phyloP scores from a whole-genome alignment of 92 coral and sea anemone species.

The Virgularia gustaviana region DNA sequence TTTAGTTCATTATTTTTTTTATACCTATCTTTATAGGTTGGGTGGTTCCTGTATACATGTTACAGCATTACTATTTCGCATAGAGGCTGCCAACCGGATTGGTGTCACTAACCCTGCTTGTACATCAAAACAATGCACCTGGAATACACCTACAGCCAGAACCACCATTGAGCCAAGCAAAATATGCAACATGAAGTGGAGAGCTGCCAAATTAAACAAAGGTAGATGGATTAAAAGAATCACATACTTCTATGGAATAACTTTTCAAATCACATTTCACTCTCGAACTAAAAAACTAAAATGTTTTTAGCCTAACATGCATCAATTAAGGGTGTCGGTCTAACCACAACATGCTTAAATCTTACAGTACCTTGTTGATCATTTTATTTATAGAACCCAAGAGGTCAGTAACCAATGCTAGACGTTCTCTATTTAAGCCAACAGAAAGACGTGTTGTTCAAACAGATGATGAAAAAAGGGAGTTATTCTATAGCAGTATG shows the following conservation, averaged over 20 bases:
- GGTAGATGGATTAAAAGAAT: too few relatives aligned
- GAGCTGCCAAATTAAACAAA: slow-evolving; percentile 61
- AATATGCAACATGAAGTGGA: slow-evolving; percentile 56
- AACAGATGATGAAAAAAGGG: slow-evolving; percentile 20
- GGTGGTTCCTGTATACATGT: slow-evolving; percentile 40
- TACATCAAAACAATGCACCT: slow-evolving; percentile 24
- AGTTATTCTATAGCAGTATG: slow-evolving; percentile 20
- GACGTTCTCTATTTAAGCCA: slow-evolving; percentile 45
- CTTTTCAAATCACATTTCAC: too few relatives aligned
- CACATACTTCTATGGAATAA: too few relatives aligned
- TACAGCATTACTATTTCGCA: slow-evolving; percentile 29
- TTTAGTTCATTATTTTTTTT: slow-evolving; percentile 3
- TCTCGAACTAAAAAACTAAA: background rate
- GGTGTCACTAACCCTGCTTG: slow-evolving; percentile 37
- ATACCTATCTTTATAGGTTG: slow-evolving; percentile 26
- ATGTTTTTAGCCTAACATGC: background rate
- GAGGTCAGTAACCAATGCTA: slow-evolving; percentile 21
- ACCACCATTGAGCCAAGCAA: slow-evolving; percentile 54
- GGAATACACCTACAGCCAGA: slow-evolving; percentile 16
- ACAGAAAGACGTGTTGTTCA: slow-evolving; percentile 7
- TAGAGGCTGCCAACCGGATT: slow-evolving; percentile 29
- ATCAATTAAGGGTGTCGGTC: too few relatives aligned
- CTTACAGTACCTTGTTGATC: background rate
- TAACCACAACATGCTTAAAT: background rate
- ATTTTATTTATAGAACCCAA: slow-evolving; percentile 42